Evolutionary conservation across 2,797 vertebrate species (phyloP).

Genomic region (Peromyscus nudipes): DNA sequence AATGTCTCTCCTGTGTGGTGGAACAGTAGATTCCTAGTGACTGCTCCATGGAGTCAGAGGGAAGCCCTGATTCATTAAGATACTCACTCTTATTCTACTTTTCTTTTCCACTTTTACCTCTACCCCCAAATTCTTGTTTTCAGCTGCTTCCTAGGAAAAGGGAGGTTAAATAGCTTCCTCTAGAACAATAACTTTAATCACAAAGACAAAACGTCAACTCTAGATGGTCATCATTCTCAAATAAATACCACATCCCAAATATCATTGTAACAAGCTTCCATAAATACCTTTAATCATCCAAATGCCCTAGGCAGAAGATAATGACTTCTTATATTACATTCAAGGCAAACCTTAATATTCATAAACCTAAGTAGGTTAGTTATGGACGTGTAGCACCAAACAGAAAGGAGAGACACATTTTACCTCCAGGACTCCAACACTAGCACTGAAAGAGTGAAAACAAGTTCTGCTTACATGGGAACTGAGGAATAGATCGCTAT

Average conservation of each 20-base stretch:
- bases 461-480: background rate
- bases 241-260: background rate
- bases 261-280: background rate
- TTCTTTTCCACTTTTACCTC: background rate
- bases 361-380: background rate
- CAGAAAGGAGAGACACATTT: background rate
- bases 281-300: background rate
- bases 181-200: background rate
- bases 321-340: background rate
- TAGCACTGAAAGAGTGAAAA: background rate
- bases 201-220: background rate
- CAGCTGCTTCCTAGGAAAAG: background rate
- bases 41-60: background rate
- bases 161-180: background rate
- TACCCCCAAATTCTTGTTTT: conserved; percentile 1
- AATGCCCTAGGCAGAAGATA: background rate
- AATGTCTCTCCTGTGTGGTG: background rate
- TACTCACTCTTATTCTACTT: background rate
- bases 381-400: background rate
- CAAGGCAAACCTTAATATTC: background rate
- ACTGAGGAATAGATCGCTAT: background rate
- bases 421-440: background rate
- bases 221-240: background rate
- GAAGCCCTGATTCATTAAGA: background rate
- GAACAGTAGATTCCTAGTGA: background rate